Conservation (phyloP, 2,113 vertebrate species). For the Origma solitaria region DNA sequence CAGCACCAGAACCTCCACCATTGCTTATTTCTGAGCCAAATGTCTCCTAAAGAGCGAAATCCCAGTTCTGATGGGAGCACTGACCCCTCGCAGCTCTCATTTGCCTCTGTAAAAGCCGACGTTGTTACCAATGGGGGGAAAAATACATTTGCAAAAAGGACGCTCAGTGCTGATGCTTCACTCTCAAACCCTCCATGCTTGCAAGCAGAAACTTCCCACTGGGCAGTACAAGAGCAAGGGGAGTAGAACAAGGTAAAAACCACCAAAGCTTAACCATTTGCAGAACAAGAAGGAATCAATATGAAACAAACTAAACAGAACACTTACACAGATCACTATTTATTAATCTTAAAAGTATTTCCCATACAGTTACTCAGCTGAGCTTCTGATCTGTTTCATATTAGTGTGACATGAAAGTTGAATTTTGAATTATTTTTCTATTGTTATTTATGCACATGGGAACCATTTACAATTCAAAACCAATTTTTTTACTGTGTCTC, state of each 20-base stretch:
- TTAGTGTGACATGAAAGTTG: not conserved
- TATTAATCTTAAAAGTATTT: not conserved
- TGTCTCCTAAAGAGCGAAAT: fast-evolving
- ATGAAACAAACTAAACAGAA: not conserved
- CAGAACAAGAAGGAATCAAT: not conserved
- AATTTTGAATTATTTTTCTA: not conserved
- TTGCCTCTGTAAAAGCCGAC: not conserved
- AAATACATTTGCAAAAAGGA: not conserved
- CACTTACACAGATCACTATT: not conserved
- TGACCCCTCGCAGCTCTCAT: fast-evolving
- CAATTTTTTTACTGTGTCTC: not conserved
- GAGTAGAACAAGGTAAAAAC: not conserved
- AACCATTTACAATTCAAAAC: not conserved
- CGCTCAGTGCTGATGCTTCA: not conserved
- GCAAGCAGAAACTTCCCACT: fast-evolving
- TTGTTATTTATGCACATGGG: not conserved
- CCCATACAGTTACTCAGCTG: not conserved
- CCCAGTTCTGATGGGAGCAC: fast-evolving
- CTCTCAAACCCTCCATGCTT: not conserved
- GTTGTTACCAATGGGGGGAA: not conserved
- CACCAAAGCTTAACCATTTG: not conserved
- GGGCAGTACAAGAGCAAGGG: not conserved
- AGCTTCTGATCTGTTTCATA: not conserved
- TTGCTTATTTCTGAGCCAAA: not conserved
- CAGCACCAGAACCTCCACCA: not conserved